Evolutionary conservation across 2,113 vertebrate species (phyloP), one percentile per base, ranked within the genome.

Genomic region (Panthera uncia): DNA sequence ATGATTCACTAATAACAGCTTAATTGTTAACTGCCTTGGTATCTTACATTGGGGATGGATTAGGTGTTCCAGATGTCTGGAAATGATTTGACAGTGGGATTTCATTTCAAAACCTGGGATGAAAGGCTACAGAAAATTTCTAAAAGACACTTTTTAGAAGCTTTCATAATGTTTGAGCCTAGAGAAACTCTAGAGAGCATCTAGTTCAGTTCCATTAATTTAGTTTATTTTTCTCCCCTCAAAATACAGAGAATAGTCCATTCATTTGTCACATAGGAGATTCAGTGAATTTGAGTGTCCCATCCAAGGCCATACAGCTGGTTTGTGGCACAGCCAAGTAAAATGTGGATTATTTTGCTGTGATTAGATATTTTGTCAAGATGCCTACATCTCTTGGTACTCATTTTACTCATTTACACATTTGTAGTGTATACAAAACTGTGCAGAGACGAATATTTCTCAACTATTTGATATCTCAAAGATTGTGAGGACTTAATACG

Each of bases 31-130:
- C 71, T 73, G 33, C 33, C 50, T 86, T 50, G 3, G 45, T 87
- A 71, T 93, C n/a, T 95, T 71, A 66, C 7, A 23, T 38, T 50
- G 66, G n/a, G 23, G 21, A 33, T 81, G 36, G 68, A 41, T 45
- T 93, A 50, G 74, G 27, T 92, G 84, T 93, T 95, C 79, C 50
- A 79, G 50, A 81, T 91, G 66, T 81, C 57, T 97, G 57, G 83
- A 92, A 78, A 61, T 97, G 82, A 89, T 89, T 93, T 89, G 50
- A 78, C 36, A 45, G 13, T 89, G 33, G 66, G 41, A 85, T 95
- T 95, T 96, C 73, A 82, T 96, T 97, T 86, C 63, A 81, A 48
- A 86, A 16, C 8, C 23, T 96, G 69, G 65, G 41, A 65, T 73
- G 25, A 83, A 65, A 61, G 36, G 55, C 12, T 52, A 52, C 74